Evolutionary conservation across 2,797 vertebrate species (phyloP), one percentile per base, ranked within the genome.

Genomic region (Gymnoscopelus braueri): DNA sequence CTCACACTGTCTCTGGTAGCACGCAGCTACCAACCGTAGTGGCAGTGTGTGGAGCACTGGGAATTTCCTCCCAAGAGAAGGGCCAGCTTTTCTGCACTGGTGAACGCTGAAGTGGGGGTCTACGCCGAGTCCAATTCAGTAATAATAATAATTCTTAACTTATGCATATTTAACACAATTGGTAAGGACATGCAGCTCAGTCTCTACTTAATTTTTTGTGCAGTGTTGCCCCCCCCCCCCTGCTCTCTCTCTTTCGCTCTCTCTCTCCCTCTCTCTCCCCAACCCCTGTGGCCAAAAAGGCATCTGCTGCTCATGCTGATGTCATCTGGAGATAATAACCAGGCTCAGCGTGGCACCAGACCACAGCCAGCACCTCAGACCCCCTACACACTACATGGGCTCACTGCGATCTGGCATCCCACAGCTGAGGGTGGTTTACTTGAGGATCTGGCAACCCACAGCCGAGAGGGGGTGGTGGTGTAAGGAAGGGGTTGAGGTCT

Each of bases 271-370:
- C 66, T 71, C 53, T 72, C 61, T 76, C 63, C 67, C 69, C 54
- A 5, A 77, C 71, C 86, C 90, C 84, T 76, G 77, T 86, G 84
- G 88, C 88, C 86, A 89, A 87, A 87, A 82, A 89, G 85, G 88
- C 93, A 92, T 91, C 92, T 93, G 91, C 91, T 91, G 86, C 84
- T 88, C 91, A 87, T 82, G 86, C 90, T 91, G 90, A 92, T 90
- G 88, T 93, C 93, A 93, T 90, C 86, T 92, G 92, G 90, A 91
- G 86, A 88, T 91, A 91, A 92, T 92, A 91, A 91, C 84, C 74
- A 71, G 77, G 72, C 89, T 82, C 90, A 90, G 92, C 79, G 10
- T 90, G 89, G 85, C 86, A 87, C 75, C 62, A 63, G 78, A 79
- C 84, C 82, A 85, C 83, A 86, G 85, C 69, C 85, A 90, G 85